phyloP scores from a whole-genome alignment of 2,797 vertebrate species.

The Tamandua tetradactyla region DNA sequence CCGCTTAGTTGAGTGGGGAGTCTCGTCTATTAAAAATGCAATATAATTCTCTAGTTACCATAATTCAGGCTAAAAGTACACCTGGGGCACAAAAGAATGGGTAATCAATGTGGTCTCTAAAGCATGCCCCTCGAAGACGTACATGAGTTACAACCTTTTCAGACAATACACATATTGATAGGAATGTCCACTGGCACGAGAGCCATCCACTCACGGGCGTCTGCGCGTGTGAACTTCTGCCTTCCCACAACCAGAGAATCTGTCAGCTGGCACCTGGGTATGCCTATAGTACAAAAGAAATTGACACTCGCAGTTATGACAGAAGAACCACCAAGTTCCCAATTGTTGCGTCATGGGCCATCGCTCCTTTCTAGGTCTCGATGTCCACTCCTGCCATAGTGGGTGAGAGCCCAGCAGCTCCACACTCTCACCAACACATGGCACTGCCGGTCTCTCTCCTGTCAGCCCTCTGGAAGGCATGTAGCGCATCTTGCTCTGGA shows the following conservation, averaged over 20 bases:
- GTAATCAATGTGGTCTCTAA: not conserved
- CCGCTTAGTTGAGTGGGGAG: not conserved
- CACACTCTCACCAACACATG: not conserved
- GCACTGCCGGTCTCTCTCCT: not conserved
- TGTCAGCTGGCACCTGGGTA: not conserved
- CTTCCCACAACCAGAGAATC: not conserved
- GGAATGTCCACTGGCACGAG: not conserved
- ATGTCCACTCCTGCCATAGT: no score
- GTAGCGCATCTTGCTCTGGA: not conserved
- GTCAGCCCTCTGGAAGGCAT: not conserved
- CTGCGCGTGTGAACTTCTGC: not conserved
- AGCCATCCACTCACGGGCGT: rapidly evolving
- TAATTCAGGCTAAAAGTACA: not conserved
- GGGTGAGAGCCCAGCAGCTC: not conserved
- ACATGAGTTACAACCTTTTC: not conserved
- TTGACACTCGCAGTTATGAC: no score
- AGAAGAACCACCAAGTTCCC: not conserved
- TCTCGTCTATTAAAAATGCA: not conserved
- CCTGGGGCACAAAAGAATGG: not conserved
- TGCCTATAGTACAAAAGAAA: rapidly evolving
- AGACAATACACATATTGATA: not conserved
- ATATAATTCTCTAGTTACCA: not conserved
- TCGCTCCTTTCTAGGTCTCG: not conserved
- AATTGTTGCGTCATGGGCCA: no score
- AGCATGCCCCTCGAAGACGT: not conserved